phyloP scores from a whole-genome alignment of 30 jellyfish, hydroid and myxozoan genomes.

The Aurelia sp. region DNA sequence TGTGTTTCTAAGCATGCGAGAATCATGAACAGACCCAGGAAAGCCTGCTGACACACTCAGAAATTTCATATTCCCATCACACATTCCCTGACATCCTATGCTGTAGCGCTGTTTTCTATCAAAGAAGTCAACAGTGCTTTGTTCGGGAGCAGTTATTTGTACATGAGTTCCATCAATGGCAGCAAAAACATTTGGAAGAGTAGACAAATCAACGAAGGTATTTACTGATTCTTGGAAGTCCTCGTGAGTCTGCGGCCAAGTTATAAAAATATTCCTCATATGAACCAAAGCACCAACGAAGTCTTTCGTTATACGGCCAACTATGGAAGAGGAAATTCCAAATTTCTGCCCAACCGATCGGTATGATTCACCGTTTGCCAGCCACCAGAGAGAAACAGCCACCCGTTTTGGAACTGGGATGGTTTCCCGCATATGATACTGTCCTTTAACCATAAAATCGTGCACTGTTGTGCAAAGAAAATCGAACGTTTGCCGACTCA shows the following conservation, averaged over 20 bases:
- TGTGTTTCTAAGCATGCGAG: no score
- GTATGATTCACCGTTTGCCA: constrained; percentile 41
- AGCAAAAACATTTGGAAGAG: constrained; percentile 46
- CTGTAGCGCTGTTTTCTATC: constrained; percentile 48
- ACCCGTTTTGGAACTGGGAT: constrained; percentile 10
- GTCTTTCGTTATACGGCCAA: constrained; percentile 38
- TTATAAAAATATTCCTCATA: constrained; percentile 9
- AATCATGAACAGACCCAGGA: no score
- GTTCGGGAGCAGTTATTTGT: constrained; percentile 12
- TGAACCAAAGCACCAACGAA: constrained; percentile 33
- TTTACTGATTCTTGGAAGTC: constrained; percentile 2
- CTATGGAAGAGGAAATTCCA: constrained; percentile 32
- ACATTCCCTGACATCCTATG: no score
- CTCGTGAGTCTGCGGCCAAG: no score
- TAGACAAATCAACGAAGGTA: constrained; percentile 1
- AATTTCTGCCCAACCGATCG: constrained; percentile 27
- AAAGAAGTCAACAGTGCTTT: constrained; percentile 35
- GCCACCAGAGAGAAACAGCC: constrained; percentile 35
- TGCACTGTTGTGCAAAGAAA: no score
- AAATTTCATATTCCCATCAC: no score
- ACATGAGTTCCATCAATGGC: constrained; percentile 21
- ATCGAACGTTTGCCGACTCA: no score
- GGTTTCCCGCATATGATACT: no score
- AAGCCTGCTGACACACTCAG: no score
- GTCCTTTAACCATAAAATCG: no score